Evolutionary conservation across 2,797 vertebrate species (phyloP), one percentile per base, ranked within the genome.

Genomic region (Mus minutoides): DNA sequence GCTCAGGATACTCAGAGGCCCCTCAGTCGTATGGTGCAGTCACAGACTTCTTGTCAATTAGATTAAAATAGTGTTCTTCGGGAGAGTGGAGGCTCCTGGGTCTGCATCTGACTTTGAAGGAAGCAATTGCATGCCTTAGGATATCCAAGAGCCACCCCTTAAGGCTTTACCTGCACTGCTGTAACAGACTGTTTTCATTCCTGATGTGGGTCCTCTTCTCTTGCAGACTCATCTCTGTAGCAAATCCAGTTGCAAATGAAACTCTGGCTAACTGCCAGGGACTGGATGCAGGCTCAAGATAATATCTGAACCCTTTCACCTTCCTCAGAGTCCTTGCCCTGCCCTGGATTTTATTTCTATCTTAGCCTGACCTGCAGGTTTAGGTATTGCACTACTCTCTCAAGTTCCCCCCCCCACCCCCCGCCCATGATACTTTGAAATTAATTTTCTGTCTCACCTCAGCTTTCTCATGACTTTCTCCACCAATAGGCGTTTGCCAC

Each of bases 41-140:
- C 91, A 89, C 67, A 90, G 92, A 91, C 56, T 95, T 91, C 73
- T 52, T 84, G 73, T 91, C 49, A 71, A 56, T 89, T 94, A 80
- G 43, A 90, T 52, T 95, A 82, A 76, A 85, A 67, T 80, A 83
- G 73, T 85, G 52, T 83, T 96, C 26, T 4, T 14, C 19, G 21
- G 67, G 31, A 58, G 14, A 9, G 26, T n/a, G 14, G 91, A 78
- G 69, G 40, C 43, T 91, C 12, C 22, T 29, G 78, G 76, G 21
- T 84, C 69, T 31, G 60, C 78, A 56, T 80, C 58, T 93, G 84
- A 84, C 14, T 80, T 88, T 12, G 60, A 94, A 90, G 73, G 83
- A 94, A 60, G 60, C 8, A 82, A 54, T 82, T 31, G 37, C 4
- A 71, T n/a, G 69, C 16, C 73, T 92, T 96, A 56, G 88, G 73